Evolutionary conservation across 2,888 invertebrate species (phyloP), one percentile per base, ranked within the genome.

Genomic region (Euproctis similis): DNA sequence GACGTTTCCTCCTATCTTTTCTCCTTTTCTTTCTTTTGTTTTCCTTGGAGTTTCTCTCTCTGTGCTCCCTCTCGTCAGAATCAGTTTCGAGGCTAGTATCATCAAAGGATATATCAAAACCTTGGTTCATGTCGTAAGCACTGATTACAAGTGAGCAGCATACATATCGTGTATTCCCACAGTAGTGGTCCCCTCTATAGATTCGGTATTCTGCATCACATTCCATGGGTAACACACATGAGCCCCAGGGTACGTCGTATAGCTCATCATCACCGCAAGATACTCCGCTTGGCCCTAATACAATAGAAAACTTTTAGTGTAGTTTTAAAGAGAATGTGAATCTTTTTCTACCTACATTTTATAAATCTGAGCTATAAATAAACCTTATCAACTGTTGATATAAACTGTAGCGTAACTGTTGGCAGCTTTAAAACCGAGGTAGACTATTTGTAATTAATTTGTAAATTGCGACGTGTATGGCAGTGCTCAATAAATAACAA

Each of bases 131-230:
- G 10, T 38, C 38, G 12, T 24, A 9, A 2, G 28, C 7, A 16
- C 18, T 24, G 8, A n/a, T 21, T 19, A 28, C 20, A 7, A 29
- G 12, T 8, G 22, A 19, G 7, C 33, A 33, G 12, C 33, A 33
- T 5, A 33, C 9, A 23, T 24, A 26, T 8, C 3, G 4, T 20
- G 8, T 23, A 3, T 9, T 10, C 2, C 29, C 26, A 14, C 33
- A 33, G 14, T 5, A n/a, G 10, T 13, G 8, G 12, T 44, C 43
- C 1, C 40, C 43, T 6, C 43, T 27, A 12, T 29, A 44, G 13
- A 44, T 38, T 8, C 43, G 20, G 19, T 21, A 36, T 25, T 44
- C 43, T 2, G 29, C 10, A 3, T 41, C 40, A 16, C 40, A 44
- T 18, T 44, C 33, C 12, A 17, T 18, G 1, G 19, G 17, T 8